Conservation (phyloP, 1,140 invertebrate genomes). For the Atta texana region DNA sequence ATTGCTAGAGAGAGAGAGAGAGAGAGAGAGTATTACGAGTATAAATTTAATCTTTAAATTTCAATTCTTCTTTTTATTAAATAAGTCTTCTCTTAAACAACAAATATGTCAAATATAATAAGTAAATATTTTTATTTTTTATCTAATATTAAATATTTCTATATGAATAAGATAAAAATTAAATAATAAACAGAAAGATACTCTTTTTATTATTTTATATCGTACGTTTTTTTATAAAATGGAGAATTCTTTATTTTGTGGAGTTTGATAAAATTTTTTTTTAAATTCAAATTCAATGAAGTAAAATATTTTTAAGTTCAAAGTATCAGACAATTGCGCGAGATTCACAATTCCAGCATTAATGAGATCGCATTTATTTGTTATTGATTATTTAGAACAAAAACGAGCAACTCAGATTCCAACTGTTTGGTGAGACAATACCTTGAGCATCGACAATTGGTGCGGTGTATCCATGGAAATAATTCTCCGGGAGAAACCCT, state of each 20-base stretch:
- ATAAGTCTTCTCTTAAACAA: background rate
- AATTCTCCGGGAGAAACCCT: slow-evolving; percentile 48
- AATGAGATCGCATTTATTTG: background rate
- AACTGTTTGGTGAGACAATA: background rate
- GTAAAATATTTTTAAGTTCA: background rate
- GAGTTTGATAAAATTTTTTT: background rate
- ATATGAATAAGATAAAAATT: background rate
- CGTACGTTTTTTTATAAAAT: background rate
- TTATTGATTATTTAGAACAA: slow-evolving; percentile 31
- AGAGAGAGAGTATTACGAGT: background rate
- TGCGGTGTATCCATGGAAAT: slow-evolving; percentile 53
- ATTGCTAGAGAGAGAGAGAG: background rate
- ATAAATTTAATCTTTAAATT: background rate
- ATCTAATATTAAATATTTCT: background rate
- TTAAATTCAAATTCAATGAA: background rate
- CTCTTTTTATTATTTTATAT: slow-evolving; percentile 7
- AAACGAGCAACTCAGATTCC: background rate
- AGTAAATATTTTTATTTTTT: background rate
- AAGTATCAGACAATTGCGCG: background rate
- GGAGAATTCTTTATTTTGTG: background rate
- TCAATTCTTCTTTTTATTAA: background rate
- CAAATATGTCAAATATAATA: background rate
- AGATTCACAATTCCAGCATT: background rate
- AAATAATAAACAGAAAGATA: background rate
- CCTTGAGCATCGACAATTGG: slow-evolving; percentile 63